Base-by-base conservation (phyloP, 2,888 invertebrate genomes). In the Andrena fulva region DNA sequence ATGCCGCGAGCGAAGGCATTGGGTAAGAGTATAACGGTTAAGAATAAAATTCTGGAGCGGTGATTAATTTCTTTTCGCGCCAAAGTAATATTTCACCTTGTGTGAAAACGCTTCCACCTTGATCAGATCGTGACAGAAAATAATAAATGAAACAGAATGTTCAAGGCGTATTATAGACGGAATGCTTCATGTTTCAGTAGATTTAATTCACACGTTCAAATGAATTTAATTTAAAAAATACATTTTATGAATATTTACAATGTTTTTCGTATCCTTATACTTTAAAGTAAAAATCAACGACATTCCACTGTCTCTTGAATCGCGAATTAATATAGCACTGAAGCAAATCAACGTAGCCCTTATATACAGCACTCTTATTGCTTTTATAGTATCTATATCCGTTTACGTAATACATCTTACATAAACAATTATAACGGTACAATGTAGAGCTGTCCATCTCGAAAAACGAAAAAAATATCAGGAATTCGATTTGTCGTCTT, bases 221-320 rank as follows among this genome's bases (percentile, higher is more conserved):
- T 7, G 29, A 70, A 59, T 70, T 68, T 60, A 52, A 50, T 70
- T 80, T 80, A 72, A 80, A 80, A 80, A 80, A 80, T 80, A 80
- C 80, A 80, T 1, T 80, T 80, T 72, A 72, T 80, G 48, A 62
- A 62, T 80, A 80, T 80, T 80, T 80, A 80, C 72, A 80, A 35
- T 56, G 62, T 69, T 24, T 48, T 33, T 86, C 64, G 27, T 50
- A 72, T 62, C 35, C 42, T 50, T 27, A 56, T 33, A n/a, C 33
- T 52, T 62, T 67, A 5, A 29, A 62, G 8, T 67, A 56, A 27
- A 35, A 71, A 79, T n/a, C 29, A 56, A 69, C 6, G 7, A 6
- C n/a, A 42, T 16, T 12, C 4, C 33, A 48, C 27, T 77, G 6
- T 29, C 10, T 69, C 10, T 10, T 16, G n/a, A 50, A 68, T n/a